Percentiles rank a stretch among this genome's conserved stretches.
phyloP scores from a whole-genome alignment of 2,797 vertebrate genomes.

The Bovichtus variegatus region DNA sequence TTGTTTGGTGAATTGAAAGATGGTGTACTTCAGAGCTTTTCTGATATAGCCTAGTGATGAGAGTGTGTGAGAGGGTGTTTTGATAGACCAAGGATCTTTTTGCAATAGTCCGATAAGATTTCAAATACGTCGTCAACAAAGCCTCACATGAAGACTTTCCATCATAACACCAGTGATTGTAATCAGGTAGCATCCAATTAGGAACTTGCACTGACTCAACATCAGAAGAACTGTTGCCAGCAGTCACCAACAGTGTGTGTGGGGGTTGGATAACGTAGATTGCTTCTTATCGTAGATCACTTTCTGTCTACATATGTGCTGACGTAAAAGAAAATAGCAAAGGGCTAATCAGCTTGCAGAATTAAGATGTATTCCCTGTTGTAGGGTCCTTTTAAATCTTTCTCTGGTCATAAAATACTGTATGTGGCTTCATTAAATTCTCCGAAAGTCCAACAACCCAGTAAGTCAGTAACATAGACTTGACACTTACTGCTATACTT shows the following conservation, averaged over 20 bases:
- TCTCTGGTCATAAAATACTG: slow-evolving; percentile 17
- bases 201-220: slow-evolving; percentile 40
- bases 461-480: slow-evolving; percentile 14
- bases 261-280: neutral
- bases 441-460: slow-evolving; percentile 31
- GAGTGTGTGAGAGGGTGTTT: slow-evolving; percentile 36
- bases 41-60: slow-evolving; percentile 54
- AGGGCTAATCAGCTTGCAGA: slow-evolving; percentile 28
- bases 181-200: slow-evolving; percentile 66
- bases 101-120: slow-evolving; percentile 48
- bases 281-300: slow-evolving; percentile 32
- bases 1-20: slow-evolving; percentile 64
- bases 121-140: slow-evolving; percentile 52
- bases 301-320: slow-evolving; percentile 36
- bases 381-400: slow-evolving; percentile 31
- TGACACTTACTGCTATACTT: slow-evolving; percentile 39
- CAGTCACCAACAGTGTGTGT: slow-evolving; percentile 11
- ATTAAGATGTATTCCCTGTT: slow-evolving; percentile 27
- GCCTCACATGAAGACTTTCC: slow-evolving; percentile 35
- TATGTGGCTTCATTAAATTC: slow-evolving; percentile 22
- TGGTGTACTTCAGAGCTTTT: slow-evolving; percentile 61
- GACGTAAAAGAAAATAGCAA: slow-evolving; percentile 32
- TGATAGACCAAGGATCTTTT: slow-evolving; percentile 45
- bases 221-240: slow-evolving; percentile 34
- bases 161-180: slow-evolving; percentile 46